A percentile compares a stretch with the other conserved stretches of the same genome.
Conservation (phyloP, 2,888 invertebrate genomes). For the Lomographa bimaculata region DNA sequence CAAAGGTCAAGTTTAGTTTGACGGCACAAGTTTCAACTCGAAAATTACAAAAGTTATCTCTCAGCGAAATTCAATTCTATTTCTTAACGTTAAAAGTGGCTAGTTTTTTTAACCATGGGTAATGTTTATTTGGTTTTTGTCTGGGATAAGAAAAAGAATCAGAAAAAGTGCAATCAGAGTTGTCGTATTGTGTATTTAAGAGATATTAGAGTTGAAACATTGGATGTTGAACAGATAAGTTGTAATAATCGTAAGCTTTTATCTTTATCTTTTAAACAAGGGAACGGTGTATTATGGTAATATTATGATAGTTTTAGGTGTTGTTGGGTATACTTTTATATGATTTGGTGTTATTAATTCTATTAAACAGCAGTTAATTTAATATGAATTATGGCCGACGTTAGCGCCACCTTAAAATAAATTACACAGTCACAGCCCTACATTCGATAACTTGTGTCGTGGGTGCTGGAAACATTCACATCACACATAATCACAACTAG, state of each 20-base stretch:
- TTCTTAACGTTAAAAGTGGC: background rate
- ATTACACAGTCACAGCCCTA: too few relatives aligned
- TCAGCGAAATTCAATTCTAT: slow-evolving; percentile 18
- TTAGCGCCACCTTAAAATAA: too few relatives aligned
- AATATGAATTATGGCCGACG: too few relatives aligned
- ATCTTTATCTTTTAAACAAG: slow-evolving; percentile 19
- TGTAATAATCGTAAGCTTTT: slow-evolving; percentile 30
- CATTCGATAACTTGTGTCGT: too few relatives aligned
- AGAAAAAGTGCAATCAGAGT: slow-evolving; percentile 41
- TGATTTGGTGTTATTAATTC: too few relatives aligned
- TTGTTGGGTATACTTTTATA: background rate
- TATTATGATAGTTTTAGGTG: slow-evolving; percentile 11
- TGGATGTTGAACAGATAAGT: slow-evolving; percentile 23
- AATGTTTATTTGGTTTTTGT: slow-evolving; percentile 25
- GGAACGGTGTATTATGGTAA: slow-evolving; percentile 11
- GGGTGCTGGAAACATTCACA: too few relatives aligned
- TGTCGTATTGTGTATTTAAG: slow-evolving; percentile 46
- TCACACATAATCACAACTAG: too few relatives aligned
- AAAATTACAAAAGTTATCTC: background rate
- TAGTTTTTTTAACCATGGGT: background rate
- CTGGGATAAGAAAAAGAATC: slow-evolving; percentile 44
- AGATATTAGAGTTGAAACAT: slow-evolving; percentile 41
- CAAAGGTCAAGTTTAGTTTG: slow-evolving; percentile 51
- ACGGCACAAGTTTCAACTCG: slow-evolving; percentile 35
- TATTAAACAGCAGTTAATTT: too few relatives aligned